phyloP scores from a whole-genome alignment of 2,888 invertebrate genomes.

The Epistrophe grossulariae region DNA sequence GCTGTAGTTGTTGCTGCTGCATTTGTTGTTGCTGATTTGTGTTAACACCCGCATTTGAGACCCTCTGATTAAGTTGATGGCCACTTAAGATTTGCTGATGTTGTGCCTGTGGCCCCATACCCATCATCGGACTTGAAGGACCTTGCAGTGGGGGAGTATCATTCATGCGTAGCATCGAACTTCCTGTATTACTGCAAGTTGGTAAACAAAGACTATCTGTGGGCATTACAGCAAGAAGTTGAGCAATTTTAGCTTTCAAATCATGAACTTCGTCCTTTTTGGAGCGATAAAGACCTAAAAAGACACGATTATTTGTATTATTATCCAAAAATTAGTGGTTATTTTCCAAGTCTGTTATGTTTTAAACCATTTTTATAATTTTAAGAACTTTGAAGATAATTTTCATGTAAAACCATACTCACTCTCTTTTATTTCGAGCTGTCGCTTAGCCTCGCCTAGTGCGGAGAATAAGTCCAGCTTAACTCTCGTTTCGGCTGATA shows the following conservation, averaged over 20 bases:
- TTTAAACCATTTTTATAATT: neutral
- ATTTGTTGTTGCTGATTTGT: conserved; percentile 66
- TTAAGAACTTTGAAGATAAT: neutral
- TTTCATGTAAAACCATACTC: conserved; percentile 80
- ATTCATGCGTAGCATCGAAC: conserved; percentile 87
- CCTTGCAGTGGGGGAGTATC: conserved; percentile 83
- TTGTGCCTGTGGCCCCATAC: conserved; percentile 77
- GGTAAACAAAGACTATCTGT: conserved; percentile 86
- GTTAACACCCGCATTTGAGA: conserved; percentile 56
- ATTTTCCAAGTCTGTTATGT: neutral
- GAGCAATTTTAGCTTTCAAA: conserved; percentile 95
- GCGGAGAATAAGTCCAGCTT: conserved; percentile 99
- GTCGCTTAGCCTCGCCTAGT: conserved; percentile 96
- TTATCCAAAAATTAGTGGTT: no score
- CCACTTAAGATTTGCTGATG: conserved; percentile 78
- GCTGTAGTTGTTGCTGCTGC: conserved; percentile 70
- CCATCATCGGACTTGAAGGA: conserved; percentile 84
- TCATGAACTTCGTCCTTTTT: conserved; percentile 97
- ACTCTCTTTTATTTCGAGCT: conserved; percentile 94
- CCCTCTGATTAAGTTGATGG: conserved; percentile 78
- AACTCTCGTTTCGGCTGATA: conserved; percentile 98
- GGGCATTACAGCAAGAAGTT: conserved; percentile 95
- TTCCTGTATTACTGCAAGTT: conserved; percentile 85
- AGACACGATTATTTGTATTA: neutral
- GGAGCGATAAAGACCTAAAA: conserved; percentile 89